phyloP scores from a whole-genome alignment of 2,113 vertebrate species.

The Hydrochoerus hydrochaeris region DNA sequence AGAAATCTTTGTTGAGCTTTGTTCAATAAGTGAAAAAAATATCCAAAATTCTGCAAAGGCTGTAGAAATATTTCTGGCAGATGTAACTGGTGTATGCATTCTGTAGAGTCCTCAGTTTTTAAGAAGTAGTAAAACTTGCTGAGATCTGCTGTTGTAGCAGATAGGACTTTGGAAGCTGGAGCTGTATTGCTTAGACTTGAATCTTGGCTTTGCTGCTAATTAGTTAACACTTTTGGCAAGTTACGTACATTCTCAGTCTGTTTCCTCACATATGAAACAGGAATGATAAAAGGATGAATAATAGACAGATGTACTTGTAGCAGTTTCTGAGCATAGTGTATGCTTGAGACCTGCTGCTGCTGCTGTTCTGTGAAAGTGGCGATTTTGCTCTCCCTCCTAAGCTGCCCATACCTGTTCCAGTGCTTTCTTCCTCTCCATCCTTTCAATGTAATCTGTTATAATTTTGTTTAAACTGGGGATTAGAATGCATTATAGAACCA shows the following conservation, averaged over 20 bases:
- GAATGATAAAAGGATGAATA: background rate
- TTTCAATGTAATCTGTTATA: background rate
- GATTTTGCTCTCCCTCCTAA: background rate
- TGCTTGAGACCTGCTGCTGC: background rate
- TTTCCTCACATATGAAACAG: background rate
- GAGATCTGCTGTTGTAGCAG: background rate
- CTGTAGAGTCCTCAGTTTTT: background rate
- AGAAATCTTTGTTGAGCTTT: slow-evolving; percentile 16
- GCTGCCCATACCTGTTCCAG: background rate
- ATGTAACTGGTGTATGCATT: background rate
- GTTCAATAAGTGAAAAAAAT: background rate
- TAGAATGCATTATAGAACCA: background rate
- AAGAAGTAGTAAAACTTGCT: background rate
- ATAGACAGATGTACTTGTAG: background rate
- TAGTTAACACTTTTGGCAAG: background rate
- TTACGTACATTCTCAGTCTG: background rate
- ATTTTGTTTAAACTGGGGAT: background rate
- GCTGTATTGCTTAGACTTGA: background rate
- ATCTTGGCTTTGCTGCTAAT: slow-evolving; percentile 7
- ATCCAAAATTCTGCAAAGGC: background rate
- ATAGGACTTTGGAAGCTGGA: background rate
- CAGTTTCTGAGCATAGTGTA: background rate
- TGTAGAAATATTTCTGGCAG: background rate
- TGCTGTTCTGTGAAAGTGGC: background rate
- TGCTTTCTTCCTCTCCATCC: background rate